These are phyloP conservation scores for Herpailurus yagouaroundi DNA, from an alignment of 2,113 vertebrate genomes.

Conservation along the genomic window DNA sequence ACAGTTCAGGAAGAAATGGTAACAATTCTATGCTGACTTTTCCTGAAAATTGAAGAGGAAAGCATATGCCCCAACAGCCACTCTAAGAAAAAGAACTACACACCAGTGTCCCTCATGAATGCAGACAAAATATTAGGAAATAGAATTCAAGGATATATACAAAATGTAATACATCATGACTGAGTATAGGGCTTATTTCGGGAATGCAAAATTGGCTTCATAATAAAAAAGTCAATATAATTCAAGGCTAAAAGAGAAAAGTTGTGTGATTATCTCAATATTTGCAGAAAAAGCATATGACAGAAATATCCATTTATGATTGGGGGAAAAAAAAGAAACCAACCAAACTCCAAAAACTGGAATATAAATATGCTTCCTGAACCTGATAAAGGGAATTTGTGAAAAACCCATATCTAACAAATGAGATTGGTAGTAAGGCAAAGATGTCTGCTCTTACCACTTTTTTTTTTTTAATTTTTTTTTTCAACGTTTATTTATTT, in stretches of 20 bases:
- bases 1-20: not conserved
- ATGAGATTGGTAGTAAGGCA: not conserved
- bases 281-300: constrained; percentile 7
- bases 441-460: not conserved
- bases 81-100: not conserved
- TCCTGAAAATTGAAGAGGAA: constrained; percentile 6
- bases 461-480: not conserved
- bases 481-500: too few species aligned
- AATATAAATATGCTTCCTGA: not conserved
- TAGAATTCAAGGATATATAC: not conserved
- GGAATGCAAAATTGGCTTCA: not conserved
- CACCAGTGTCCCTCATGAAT: not conserved
- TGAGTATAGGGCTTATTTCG: not conserved
- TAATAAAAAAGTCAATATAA: constrained; percentile 3
- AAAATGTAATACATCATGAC: not conserved
- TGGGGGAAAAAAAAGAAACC: not conserved
- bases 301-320: not conserved
- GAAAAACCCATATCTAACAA: not conserved
- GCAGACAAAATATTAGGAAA: constrained; percentile 14
- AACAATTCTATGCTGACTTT: not conserved
- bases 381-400: not conserved
- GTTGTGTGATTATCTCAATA: not conserved
- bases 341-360: not conserved
- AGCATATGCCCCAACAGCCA: not conserved
- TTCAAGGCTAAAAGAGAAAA: not conserved